Conservation (phyloP, 2,113 vertebrate species). For the Leptosomus discolor region DNA sequence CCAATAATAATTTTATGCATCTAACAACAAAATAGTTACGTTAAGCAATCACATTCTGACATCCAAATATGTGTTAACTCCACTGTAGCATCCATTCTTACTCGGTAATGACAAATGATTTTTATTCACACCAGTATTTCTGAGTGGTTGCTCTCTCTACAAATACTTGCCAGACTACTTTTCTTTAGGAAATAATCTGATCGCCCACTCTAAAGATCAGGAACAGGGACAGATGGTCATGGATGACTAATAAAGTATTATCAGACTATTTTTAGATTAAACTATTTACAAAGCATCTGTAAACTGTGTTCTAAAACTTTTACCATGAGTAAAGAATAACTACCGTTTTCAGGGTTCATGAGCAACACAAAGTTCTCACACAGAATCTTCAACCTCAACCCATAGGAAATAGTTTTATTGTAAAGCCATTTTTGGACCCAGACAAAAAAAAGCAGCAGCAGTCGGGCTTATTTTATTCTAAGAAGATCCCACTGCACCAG, state of each 20-base stretch:
- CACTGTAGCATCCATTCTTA: neutral
- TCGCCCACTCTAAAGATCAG: neutral
- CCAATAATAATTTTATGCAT: neutral
- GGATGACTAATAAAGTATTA: neutral
- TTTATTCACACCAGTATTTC: neutral
- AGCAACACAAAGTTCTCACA: neutral
- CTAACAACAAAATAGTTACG: neutral
- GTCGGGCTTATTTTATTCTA: neutral
- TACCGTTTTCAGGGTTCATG: rapidly evolving
- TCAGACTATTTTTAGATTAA: slow-evolving; percentile 14
- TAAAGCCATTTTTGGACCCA: neutral
- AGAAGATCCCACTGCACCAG: neutral
- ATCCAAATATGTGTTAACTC: neutral
- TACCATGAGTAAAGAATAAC: neutral
- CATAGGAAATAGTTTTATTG: neutral
- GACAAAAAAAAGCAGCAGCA: neutral
- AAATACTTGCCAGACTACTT: neutral
- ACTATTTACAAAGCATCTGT: neutral
- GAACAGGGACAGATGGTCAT: neutral
- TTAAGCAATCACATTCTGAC: neutral
- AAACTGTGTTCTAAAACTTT: neutral
- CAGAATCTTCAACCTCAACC: neutral
- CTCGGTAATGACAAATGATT: neutral
- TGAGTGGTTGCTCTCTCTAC: neutral
- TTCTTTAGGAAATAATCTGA: slow-evolving; percentile 3